Conservation (phyloP, 1,140 invertebrate genomes). For the Tribolium madens region DNA sequence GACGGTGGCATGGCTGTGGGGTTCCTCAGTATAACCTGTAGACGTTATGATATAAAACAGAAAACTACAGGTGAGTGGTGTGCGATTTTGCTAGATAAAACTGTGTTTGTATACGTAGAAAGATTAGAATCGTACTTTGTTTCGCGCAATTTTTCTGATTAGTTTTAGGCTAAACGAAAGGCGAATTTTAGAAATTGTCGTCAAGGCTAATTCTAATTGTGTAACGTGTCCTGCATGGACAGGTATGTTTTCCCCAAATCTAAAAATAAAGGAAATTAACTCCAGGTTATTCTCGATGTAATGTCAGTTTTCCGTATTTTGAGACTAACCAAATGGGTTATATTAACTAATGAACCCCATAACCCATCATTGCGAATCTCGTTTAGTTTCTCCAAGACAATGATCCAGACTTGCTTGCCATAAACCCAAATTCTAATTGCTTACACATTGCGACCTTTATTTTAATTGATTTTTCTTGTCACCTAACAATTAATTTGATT, state of each 20-base stretch:
- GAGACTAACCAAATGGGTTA: no score
- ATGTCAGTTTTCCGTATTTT: neutral
- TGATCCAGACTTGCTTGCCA: no score
- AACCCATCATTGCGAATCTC: no score
- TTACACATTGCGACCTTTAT: neutral
- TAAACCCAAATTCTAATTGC: no score
- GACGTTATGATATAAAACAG: slow-evolving; percentile 48
- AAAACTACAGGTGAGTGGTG: slow-evolving; percentile 57
- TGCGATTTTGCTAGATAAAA: neutral
- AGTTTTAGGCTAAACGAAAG: slow-evolving; percentile 8
- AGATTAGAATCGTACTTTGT: neutral
- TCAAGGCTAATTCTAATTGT: slow-evolving; percentile 39
- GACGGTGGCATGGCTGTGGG: slow-evolving; percentile 55
- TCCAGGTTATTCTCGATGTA: neutral
- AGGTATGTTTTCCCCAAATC: slow-evolving; percentile 16
- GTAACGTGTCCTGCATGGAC: slow-evolving; percentile 33
- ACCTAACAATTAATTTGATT: slow-evolving; percentile 5
- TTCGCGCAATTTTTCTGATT: slow-evolving; percentile 29
- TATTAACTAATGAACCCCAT: no score
- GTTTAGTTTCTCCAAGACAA: no score
- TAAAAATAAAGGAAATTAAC: slow-evolving; percentile 35
- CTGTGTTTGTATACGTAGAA: neutral
- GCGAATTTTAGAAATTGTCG: slow-evolving; percentile 35
- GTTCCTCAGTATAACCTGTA: slow-evolving; percentile 54
- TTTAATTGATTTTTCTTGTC: slow-evolving; percentile 26